A percentile compares a stretch with the other conserved stretches of the same genome.
phyloP scores from a whole-genome alignment of 2,113 vertebrate genomes.

The Etheostoma spectabile region DNA sequence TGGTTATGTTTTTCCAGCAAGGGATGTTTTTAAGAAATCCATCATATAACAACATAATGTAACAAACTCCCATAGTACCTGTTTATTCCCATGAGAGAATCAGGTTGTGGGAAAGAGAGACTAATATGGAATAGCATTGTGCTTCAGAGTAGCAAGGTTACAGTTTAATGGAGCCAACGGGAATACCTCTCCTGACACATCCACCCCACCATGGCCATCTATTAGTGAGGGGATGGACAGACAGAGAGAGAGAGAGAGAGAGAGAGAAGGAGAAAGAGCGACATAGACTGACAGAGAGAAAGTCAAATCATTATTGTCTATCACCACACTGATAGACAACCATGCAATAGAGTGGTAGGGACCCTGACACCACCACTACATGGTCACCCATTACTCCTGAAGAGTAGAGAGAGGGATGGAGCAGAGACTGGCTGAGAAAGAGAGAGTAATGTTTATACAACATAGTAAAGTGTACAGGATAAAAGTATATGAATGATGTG shows the following conservation, averaged over 20 bases:
- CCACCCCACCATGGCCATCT: constrained; percentile 49
- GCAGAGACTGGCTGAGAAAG: background rate
- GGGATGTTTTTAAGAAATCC: background rate
- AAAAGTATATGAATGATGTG: background rate
- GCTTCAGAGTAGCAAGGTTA: constrained; percentile 69
- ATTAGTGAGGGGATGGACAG: constrained; percentile 30
- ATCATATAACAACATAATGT: constrained; percentile 5
- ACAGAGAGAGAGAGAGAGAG: background rate
- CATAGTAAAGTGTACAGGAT: background rate
- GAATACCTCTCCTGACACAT: constrained; percentile 65
- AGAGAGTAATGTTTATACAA: background rate
- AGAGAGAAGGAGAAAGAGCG: background rate
- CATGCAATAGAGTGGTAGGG: constrained; percentile 7
- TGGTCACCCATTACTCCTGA: constrained; percentile 50
- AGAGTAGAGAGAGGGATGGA: constrained; percentile 11
- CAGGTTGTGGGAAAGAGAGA: constrained; percentile 19
- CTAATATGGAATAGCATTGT: constrained; percentile 48
- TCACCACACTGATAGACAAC: constrained; percentile 10
- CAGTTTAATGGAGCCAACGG: constrained; percentile 67
- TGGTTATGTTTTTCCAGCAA: background rate
- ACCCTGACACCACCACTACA: constrained; percentile 44
- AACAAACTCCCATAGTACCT: background rate
- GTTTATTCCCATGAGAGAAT: constrained; percentile 31
- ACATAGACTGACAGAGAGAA: constrained; percentile 14
- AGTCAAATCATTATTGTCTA: constrained; percentile 36